phyloP scores from a whole-genome alignment of 2,797 vertebrate species.

The Pseudomugil gertrudae region DNA sequence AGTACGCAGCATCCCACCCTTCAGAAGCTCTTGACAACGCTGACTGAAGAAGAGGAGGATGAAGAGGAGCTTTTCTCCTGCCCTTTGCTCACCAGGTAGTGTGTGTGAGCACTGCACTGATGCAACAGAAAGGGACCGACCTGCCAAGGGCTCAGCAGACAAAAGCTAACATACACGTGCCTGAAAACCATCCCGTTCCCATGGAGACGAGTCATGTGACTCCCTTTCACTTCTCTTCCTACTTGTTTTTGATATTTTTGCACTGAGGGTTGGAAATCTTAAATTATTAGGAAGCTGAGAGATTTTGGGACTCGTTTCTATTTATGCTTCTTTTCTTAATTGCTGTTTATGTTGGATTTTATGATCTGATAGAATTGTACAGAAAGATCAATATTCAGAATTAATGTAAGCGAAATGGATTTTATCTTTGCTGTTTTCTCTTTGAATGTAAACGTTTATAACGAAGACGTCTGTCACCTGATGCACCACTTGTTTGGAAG shows the following conservation, averaged over 20 bases:
- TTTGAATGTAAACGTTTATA: no score
- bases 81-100: slow-evolving; percentile 8
- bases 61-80: slow-evolving; percentile 2
- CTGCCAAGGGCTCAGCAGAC: slow-evolving; percentile 48
- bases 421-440: slow-evolving; percentile 11
- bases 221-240: slow-evolving; percentile 45
- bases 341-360: slow-evolving; percentile 50
- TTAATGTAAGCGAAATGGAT: slow-evolving; percentile 28
- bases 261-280: slow-evolving; percentile 79
- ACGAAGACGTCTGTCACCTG: slow-evolving; percentile 73
- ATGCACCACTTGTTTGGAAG: slow-evolving; percentile 55
- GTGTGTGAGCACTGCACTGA: slow-evolving; percentile 15
- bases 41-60: slow-evolving; percentile 84
- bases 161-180: slow-evolving; percentile 60
- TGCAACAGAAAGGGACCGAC: slow-evolving; percentile 16
- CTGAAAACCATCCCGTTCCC: slow-evolving; percentile 48
- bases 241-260: slow-evolving; percentile 65
- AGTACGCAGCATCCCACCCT: slow-evolving; percentile 89
- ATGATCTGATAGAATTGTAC: slow-evolving; percentile 45
- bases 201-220: slow-evolving; percentile 30
- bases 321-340: slow-evolving; percentile 63
- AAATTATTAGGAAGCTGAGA: slow-evolving; percentile 56
- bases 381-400: slow-evolving; percentile 36
- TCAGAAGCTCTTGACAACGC: slow-evolving; percentile 91
- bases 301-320: slow-evolving; percentile 27